These are phyloP conservation scores for Dione vanillae DNA, from an alignment of 2,888 invertebrate species.

Conservation along the genomic window DNA sequence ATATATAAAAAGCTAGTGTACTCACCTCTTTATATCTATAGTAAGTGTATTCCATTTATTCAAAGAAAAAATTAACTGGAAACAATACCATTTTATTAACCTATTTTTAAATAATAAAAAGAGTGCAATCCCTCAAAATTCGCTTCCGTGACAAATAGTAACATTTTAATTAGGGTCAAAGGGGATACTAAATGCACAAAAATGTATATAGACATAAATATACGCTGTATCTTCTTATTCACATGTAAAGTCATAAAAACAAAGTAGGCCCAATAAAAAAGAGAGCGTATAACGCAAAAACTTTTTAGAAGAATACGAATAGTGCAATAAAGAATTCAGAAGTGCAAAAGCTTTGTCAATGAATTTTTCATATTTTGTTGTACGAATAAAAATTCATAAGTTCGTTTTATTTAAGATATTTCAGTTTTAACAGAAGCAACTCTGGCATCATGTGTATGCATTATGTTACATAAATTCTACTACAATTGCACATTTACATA, in stretches of 20 bases:
- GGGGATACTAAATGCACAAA: background rate
- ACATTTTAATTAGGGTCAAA: too few relatives aligned
- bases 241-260: background rate
- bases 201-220: slow-evolving; percentile 4
- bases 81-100: too few relatives aligned
- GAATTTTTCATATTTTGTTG: slow-evolving; percentile 18
- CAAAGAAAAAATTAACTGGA: too few relatives aligned
- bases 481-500: slow-evolving; percentile 16
- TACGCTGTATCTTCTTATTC: background rate
- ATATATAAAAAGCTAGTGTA: background rate
- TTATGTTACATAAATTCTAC: slow-evolving; percentile 21
- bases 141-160: background rate
- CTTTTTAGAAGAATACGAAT: slow-evolving; percentile 1
- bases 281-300: background rate
- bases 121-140: background rate
- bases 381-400: slow-evolving; percentile 22
- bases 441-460: slow-evolving; percentile 23
- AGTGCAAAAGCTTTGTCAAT: slow-evolving; percentile 15
- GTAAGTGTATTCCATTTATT: too few relatives aligned
- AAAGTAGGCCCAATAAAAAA: background rate
- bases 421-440: slow-evolving; percentile 32
- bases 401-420: slow-evolving; percentile 22
- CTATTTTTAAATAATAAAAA: background rate
- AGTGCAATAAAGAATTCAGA: slow-evolving; percentile 17
- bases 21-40: background rate